Conservation (phyloP, 2,113 vertebrate genomes). For the Perca fluviatilis region DNA sequence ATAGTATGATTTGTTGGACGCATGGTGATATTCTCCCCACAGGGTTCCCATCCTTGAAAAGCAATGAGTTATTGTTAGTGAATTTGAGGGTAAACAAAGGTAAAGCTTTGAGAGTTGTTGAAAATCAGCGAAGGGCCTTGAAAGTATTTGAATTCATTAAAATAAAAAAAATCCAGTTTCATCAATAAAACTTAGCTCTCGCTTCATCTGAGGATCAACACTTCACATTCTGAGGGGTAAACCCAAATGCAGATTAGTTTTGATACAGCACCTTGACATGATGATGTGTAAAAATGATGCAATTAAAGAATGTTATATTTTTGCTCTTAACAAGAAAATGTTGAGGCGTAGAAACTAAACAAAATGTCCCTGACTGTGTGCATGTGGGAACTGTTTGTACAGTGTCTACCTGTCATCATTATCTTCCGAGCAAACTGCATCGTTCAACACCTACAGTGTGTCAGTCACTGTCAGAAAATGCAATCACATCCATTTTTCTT, state of each 20-base stretch:
- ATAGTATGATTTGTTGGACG: not conserved
- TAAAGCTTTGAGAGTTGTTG: constrained; percentile 1
- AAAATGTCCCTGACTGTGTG: constrained; percentile 8
- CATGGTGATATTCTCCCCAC: not conserved
- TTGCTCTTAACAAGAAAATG: not conserved
- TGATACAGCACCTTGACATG: not conserved
- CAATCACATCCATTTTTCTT: not conserved
- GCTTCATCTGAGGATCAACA: constrained; percentile 4
- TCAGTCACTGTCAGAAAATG: constrained; percentile 9
- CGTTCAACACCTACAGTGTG: not conserved
- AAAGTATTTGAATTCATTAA: constrained; percentile 22
- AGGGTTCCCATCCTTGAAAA: constrained; percentile 7
- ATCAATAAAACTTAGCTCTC: constrained; percentile 13
- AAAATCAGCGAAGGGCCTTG: not conserved
- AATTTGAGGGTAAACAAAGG: constrained; percentile 18
- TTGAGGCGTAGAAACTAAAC: not conserved
- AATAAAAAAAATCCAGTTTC: constrained; percentile 15
- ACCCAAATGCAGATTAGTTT: not conserved
- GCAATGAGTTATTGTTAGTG: not conserved
- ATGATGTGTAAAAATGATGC: not conserved
- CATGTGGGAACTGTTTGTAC: not conserved
- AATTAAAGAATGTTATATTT: not conserved
- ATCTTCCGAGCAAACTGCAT: constrained; percentile 6
- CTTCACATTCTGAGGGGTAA: not conserved
- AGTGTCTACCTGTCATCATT: not conserved